These are phyloP conservation scores for Cistogaster globosa DNA, from an alignment of 2,888 invertebrate species.

Conservation along the genomic window DNA sequence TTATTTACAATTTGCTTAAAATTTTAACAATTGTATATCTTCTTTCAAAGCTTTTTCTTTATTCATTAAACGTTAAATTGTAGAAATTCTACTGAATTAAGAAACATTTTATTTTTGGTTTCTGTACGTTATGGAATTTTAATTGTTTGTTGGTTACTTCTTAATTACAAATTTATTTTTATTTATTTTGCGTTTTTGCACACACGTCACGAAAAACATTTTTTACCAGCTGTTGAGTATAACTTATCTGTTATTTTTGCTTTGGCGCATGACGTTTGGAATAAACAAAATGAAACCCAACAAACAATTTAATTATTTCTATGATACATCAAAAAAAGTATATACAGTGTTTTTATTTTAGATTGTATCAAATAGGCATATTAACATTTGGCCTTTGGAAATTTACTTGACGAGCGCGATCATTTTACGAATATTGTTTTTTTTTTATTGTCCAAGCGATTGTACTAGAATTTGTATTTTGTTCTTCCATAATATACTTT, in stretches of 20 bases:
- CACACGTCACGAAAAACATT: slow-evolving; percentile 41
- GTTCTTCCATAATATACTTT: too few relatives aligned
- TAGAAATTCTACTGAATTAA: slow-evolving; percentile 35
- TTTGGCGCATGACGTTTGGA: background rate
- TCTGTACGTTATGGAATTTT: slow-evolving; percentile 26
- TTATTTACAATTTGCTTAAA: background rate
- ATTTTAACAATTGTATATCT: background rate
- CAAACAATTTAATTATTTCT: background rate
- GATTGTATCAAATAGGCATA: too few relatives aligned
- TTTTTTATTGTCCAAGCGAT: too few relatives aligned
- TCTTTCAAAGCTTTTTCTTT: background rate
- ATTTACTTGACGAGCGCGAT: too few relatives aligned
- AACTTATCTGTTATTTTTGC: background rate
- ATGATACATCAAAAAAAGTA: too few relatives aligned
- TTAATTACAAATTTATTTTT: slow-evolving; percentile 21
- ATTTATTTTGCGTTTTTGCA: slow-evolving; percentile 22
- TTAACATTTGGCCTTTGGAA: too few relatives aligned
- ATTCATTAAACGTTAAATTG: slow-evolving; percentile 1
- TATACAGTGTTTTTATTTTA: too few relatives aligned
- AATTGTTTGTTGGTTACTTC: slow-evolving; percentile 33
- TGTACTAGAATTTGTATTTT: too few relatives aligned
- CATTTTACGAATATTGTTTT: too few relatives aligned
- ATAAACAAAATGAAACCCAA: slow-evolving; percentile 12
- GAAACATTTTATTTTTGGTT: slow-evolving; percentile 53
- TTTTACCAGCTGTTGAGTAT: slow-evolving; percentile 33